Evolutionary conservation across 2,113 vertebrate genomes (phyloP), one percentile per base, ranked within the genome.

Genomic region (Balaenoptera acutorostrata): DNA sequence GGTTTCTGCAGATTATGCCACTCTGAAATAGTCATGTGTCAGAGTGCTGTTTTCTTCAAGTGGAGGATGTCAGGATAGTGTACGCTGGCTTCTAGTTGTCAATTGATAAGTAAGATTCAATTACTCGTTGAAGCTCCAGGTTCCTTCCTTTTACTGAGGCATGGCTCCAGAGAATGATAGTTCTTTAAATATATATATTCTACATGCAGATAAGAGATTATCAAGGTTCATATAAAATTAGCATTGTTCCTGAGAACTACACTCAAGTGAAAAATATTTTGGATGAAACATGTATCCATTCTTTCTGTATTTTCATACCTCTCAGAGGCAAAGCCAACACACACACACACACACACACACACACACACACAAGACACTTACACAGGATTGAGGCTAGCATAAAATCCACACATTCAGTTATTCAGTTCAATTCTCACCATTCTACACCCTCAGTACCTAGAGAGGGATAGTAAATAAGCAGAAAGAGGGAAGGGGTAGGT

Each of bases 41-140:
- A 85, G 59, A 90, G 83, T 20, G 8, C 85, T 84, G 36, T 94
- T 93, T 97, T 78, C 83, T 94, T 78, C n/a, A 83, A 93, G 80
- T 31, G 57, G 68, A 84, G 59, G 39, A 81, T 83, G 36, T 72
- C 49, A 91, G 92, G 66, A 0, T 74, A 49, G 55, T 92, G 31
- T 66, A 78, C 83, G 41, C 86, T 82, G 93, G 68, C 61, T n/a
- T 96, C 71, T 10, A 71, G 59, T 71, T 64, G 27, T 72, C 41
- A 39, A 5, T 29, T n/a, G 33, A 44, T 21, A 52, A 0, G 0
- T 33, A 78, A 49, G 9, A 69, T 95, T 94, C 41, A 59, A 63
- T 78, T 94, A 85, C 66, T 81, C 55, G 72, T 8, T 44, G 33
- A 74, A 63, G 68, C 2, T 74, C 8, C 46, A 33, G 25, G 4